Percentiles rank a stretch among this genome's conserved stretches.
These are phyloP conservation scores for Notarius quadriscutis DNA, from an alignment of 2,113 vertebrate genomes.

Conservation along the genomic window DNA sequence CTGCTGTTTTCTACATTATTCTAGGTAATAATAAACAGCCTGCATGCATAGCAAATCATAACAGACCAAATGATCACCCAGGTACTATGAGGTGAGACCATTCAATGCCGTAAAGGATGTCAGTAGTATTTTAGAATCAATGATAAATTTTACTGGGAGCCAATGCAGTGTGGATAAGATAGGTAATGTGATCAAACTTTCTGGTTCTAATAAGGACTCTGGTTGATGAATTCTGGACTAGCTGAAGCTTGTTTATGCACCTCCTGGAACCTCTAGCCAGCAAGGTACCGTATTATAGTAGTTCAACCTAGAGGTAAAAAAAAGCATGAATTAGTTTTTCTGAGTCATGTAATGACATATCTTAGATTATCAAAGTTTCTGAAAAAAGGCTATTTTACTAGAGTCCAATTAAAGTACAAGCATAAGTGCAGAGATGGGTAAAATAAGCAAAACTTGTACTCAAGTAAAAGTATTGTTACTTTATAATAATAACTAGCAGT, in stretches of 20 bases:
- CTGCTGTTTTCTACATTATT: not conserved
- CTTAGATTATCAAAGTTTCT: not conserved
- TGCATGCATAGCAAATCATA: not conserved
- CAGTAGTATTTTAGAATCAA: not conserved
- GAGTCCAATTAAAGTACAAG: not conserved
- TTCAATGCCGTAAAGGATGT: not conserved
- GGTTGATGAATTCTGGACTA: not conserved
- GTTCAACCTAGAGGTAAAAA: not conserved
- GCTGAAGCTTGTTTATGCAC: not conserved
- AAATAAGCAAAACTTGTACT: no score
- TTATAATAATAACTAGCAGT: no score
- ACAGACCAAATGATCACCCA: not conserved
- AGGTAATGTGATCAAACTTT: not conserved
- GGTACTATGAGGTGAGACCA: not conserved
- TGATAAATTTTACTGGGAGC: not conserved
- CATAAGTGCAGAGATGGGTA: not conserved
- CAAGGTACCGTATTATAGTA: not conserved
- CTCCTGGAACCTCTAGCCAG: not conserved
- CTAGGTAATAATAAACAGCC: not conserved
- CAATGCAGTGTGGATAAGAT: not conserved
- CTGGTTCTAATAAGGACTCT: not conserved
- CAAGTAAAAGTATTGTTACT: no score
- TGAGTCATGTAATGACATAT: not conserved
- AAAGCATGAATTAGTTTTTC: not conserved
- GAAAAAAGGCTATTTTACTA: not conserved